Evolutionary conservation across 2,797 vertebrate genomes (phyloP).

Genomic region (Syngnathus acus): DNA sequence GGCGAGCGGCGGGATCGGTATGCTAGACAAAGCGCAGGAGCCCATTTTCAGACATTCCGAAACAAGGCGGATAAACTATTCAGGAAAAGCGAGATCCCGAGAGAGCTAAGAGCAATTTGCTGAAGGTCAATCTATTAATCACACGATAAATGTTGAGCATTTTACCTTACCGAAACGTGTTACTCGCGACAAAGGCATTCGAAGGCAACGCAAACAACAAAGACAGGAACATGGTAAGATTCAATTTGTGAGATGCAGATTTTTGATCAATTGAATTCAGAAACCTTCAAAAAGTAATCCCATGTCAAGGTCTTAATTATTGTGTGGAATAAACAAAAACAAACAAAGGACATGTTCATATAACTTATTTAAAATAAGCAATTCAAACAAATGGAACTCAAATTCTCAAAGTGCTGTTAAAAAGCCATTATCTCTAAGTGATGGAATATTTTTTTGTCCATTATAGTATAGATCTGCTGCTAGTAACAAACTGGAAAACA

Average conservation of each 20-base stretch:
- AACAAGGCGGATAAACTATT: conserved; percentile 28
- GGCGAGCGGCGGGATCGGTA: conserved; percentile 20
- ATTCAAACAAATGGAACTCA: background rate
- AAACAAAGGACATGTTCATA: too few relatives aligned
- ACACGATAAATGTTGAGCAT: conserved; percentile 13
- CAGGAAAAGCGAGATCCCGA: conserved; percentile 24
- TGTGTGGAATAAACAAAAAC: too few relatives aligned
- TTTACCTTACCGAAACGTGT: background rate
- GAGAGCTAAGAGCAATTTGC: conserved; percentile 11
- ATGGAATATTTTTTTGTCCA: background rate
- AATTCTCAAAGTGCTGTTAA: background rate
- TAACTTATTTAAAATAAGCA: too few relatives aligned
- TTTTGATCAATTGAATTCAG: too few relatives aligned
- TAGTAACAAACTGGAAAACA: conserved; percentile 25
- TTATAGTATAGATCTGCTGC: background rate
- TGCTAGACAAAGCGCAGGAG: conserved; percentile 22
- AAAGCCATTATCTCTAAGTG: background rate
- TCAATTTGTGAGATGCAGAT: background rate
- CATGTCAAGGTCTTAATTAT: too few relatives aligned
- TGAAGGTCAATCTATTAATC: conserved; percentile 28
- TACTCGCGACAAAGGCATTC: background rate
- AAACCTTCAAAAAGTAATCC: too few relatives aligned
- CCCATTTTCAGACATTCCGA: conserved; percentile 18
- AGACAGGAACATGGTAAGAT: background rate
- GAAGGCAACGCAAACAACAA: background rate